Evolutionary conservation across 2,113 vertebrate species (phyloP).

Genomic region (Tiliqua scincoides): DNA sequence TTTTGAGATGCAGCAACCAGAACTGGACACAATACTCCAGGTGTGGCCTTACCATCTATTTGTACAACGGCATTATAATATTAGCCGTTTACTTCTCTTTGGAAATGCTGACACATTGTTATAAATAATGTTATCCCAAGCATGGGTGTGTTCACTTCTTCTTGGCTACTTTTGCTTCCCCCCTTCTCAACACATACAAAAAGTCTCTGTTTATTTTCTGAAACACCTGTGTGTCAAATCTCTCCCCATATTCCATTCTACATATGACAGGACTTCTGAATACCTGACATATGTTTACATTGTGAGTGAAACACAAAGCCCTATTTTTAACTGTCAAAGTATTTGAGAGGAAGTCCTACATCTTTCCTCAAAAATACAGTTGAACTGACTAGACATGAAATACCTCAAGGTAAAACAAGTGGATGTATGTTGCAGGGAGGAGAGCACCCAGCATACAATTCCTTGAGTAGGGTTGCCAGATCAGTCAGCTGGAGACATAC

Average conservation of each 20-base stretch:
- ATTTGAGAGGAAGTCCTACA: no score
- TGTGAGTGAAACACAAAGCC: neutral
- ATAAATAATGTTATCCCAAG: slow-evolving; percentile 27
- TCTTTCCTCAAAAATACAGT: no score
- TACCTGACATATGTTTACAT: neutral
- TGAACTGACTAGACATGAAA: neutral
- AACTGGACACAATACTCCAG: no score
- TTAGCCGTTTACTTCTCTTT: no score
- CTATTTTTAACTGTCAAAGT: neutral
- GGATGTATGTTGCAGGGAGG: neutral
- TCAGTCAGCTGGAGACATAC: no score
- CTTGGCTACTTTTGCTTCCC: neutral
- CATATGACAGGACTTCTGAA: neutral
- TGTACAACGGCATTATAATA: no score
- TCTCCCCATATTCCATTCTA: slow-evolving; percentile 7
- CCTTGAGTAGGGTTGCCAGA: no score
- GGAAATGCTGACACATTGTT: accelerated
- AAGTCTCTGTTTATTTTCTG: neutral
- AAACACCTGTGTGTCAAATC: neutral
- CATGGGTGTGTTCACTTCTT: accelerated
- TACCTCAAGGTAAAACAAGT: neutral
- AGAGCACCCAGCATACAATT: neutral
- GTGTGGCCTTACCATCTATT: no score
- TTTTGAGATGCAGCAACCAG: no score
- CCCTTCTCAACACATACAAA: accelerated